A percentile compares a stretch with the other conserved stretches of the same genome.
These are phyloP conservation scores for Drosophila putrida DNA, from an alignment of 2,888 invertebrate species.

Conservation along the genomic window DNA sequence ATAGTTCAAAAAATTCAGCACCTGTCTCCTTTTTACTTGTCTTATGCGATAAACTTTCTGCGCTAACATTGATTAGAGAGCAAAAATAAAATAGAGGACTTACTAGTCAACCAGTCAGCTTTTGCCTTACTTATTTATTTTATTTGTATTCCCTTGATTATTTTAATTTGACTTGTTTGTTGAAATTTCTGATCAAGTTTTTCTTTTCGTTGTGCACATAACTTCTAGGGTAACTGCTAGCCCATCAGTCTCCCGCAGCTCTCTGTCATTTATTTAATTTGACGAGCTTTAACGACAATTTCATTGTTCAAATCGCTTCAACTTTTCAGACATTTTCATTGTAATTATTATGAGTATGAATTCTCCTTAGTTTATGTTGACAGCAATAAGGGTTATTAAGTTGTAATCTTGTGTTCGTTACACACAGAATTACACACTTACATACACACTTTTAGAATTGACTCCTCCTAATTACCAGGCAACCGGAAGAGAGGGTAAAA, in stretches of 20 bases:
- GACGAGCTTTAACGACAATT: constrained; percentile 72
- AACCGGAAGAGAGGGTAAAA: constrained; percentile 59
- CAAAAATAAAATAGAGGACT: too few species aligned
- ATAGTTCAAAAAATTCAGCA: too few species aligned
- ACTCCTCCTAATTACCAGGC: constrained; percentile 60
- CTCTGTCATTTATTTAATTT: constrained; percentile 11
- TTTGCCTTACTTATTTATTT: too few species aligned
- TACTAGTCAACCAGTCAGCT: too few species aligned
- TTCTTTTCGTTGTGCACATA: not conserved
- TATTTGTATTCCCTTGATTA: too few species aligned
- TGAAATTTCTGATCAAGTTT: too few species aligned
- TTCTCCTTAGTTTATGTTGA: constrained; percentile 17
- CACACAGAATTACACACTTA: constrained; percentile 1
- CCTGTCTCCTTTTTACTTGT: too few species aligned
- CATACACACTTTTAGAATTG: not conserved
- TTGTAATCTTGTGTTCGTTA: constrained; percentile 27
- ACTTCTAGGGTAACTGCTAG: not conserved
- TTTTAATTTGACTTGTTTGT: too few species aligned
- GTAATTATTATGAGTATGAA: constrained; percentile 39
- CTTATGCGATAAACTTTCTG: too few species aligned
- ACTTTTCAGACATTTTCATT: constrained; percentile 73
- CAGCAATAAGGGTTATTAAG: constrained; percentile 33
- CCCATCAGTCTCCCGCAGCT: not conserved
- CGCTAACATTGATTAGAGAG: too few species aligned
- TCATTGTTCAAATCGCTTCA: constrained; percentile 70